A percentile compares a stretch with the other conserved stretches of the same genome.
phyloP scores from a whole-genome alignment of 2,888 invertebrate species.

The Scaptomyza polygonia region DNA sequence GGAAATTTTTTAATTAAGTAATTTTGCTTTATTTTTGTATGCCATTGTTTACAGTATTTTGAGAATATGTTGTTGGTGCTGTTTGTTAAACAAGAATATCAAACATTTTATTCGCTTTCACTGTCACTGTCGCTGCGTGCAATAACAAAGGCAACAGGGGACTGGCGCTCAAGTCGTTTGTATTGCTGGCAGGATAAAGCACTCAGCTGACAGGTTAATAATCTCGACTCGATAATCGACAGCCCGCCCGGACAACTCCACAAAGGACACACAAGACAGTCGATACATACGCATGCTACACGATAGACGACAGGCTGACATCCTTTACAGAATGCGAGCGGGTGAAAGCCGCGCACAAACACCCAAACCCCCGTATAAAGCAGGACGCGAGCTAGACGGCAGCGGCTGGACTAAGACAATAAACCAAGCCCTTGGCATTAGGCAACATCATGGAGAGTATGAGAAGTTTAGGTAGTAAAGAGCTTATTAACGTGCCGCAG shows the following conservation, averaged over 20 bases:
- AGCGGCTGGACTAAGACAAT: conserved; percentile 42
- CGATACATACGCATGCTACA: conserved; percentile 13
- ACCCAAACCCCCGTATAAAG: conserved; percentile 14
- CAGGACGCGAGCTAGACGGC: conserved; percentile 11
- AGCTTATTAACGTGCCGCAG: conserved; percentile 76
- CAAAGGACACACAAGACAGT: conserved; percentile 34
- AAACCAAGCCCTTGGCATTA: conserved; percentile 31
- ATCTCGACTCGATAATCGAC: conserved; percentile 80
- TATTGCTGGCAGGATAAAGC: conserved; percentile 66
- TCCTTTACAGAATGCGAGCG: conserved; percentile 47
- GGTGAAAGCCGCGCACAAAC: conserved; percentile 29
- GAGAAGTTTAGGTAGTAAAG: conserved; percentile 3
- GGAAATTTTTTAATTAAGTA: too few species aligned
- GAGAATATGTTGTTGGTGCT: conserved; percentile 1
- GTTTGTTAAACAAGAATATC: conserved; percentile 15
- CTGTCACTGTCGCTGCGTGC: conserved; percentile 18
- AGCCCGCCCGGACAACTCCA: conserved; percentile 42
- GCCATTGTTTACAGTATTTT: too few species aligned
- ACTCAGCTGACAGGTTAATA: conserved; percentile 80
- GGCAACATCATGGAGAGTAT: not conserved
- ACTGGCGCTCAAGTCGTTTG: conserved; percentile 41
- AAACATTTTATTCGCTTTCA: conserved; percentile 25
- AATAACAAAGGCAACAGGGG: conserved; percentile 40
- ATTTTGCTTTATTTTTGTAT: too few species aligned
- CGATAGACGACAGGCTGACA: conserved; percentile 61